These are phyloP conservation scores for Neotoxoptera formosana DNA, from an alignment of 1,140 invertebrate genomes.

Conservation along the genomic window DNA sequence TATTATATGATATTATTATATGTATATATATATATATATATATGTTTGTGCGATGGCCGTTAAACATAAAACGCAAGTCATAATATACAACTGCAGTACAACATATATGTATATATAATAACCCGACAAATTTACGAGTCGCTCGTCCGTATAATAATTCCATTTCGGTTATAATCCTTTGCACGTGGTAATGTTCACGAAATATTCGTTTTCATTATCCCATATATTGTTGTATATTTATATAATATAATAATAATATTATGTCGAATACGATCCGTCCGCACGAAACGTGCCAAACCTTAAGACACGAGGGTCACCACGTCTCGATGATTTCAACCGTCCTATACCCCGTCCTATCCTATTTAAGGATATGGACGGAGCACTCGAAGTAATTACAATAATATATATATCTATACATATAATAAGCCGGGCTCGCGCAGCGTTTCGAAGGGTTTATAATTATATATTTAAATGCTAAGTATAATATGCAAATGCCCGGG, in stretches of 20 bases:
- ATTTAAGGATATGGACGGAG: not conserved
- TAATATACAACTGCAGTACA: not conserved
- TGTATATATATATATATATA: too few relatives aligned
- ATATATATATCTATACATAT: too few relatives aligned
- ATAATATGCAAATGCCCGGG: not conserved
- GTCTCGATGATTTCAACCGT: not conserved
- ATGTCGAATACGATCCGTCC: not conserved
- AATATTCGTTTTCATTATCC: not conserved
- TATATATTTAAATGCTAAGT: not conserved
- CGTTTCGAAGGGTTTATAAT: not conserved
- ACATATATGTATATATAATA: too few relatives aligned
- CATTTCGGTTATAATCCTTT: not conserved
- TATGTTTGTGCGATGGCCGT: not conserved
- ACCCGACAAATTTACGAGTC: not conserved
- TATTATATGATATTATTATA: not conserved
- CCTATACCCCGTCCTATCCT: not conserved
- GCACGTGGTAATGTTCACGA: not conserved
- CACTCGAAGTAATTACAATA: not conserved
- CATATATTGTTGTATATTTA: not conserved
- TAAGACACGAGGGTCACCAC: not conserved
- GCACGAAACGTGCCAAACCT: not conserved
- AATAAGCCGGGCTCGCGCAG: not conserved
- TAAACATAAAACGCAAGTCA: conserved; percentile 16
- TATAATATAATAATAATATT: too few relatives aligned
- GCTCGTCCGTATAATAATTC: not conserved